These are phyloP conservation scores for Spinibarbus caldwelli DNA, from an alignment of 2,797 vertebrate genomes.

Conservation along the genomic window DNA sequence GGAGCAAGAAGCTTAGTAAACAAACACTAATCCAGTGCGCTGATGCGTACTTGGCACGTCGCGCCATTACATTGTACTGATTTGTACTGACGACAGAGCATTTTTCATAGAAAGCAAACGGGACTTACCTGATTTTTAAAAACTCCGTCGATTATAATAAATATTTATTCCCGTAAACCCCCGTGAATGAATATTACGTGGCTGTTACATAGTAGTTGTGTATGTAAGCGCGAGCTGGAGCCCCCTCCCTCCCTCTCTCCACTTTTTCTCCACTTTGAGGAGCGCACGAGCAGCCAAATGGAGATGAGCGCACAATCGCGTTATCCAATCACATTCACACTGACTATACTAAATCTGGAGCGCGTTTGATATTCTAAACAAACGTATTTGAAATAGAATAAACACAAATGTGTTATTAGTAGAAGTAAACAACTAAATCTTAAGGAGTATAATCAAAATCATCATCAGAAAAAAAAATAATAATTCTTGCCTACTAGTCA, in stretches of 20 bases:
- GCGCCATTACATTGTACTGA: conserved; percentile 37
- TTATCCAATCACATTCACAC: conserved; percentile 43
- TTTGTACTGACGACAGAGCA: background rate
- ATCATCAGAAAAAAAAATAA: background rate
- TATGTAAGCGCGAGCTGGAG: background rate
- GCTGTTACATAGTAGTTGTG: conserved; percentile 21
- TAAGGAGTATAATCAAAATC: background rate
- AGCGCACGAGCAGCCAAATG: conserved; percentile 35
- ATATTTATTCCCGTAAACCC: conserved; percentile 17
- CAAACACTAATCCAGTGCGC: conserved; percentile 35
- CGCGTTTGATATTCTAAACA: background rate
- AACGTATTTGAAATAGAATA: background rate
- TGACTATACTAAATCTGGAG: conserved; percentile 4
- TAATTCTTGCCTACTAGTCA: no score
- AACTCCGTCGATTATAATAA: background rate
- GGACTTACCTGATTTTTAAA: conserved; percentile 33
- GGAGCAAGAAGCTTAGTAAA: conserved; percentile 10
- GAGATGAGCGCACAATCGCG: conserved; percentile 45
- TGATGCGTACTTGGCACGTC: conserved; percentile 23
- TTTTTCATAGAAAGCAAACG: background rate
- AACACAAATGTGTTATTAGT: background rate
- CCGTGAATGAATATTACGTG: background rate
- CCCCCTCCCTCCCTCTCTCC: conserved; percentile 15
- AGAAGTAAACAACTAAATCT: background rate
- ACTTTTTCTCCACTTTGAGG: no score